phyloP scores from a whole-genome alignment of 2,113 vertebrate species.

The Corvus moneduloides region DNA sequence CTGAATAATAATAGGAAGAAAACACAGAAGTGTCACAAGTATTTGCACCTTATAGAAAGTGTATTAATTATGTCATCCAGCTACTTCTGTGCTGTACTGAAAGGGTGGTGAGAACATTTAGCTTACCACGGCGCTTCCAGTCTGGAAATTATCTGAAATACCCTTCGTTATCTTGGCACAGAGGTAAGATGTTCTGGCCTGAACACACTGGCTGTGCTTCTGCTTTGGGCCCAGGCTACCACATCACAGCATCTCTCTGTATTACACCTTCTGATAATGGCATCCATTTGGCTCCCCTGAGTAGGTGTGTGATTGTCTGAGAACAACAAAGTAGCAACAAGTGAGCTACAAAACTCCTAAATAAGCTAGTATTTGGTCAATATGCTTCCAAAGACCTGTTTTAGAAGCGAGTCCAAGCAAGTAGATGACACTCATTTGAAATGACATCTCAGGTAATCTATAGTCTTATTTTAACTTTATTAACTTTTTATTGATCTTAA shows the following conservation, averaged over 20 bases:
- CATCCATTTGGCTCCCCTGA: background rate
- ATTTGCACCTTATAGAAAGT: background rate
- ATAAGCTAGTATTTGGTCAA: background rate
- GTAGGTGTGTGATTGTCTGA: background rate
- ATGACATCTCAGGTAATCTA: background rate
- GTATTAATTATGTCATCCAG: slow-evolving; percentile 6
- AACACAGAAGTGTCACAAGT: background rate
- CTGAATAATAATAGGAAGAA: slow-evolving; percentile 33
- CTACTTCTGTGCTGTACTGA: background rate
- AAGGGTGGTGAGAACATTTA: background rate
- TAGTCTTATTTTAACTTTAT: background rate
- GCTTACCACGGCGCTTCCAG: background rate
- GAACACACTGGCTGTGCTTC: background rate
- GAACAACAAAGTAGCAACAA: background rate
- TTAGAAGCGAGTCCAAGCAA: background rate
- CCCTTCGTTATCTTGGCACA: background rate
- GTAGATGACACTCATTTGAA: background rate
- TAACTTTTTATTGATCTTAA: background rate
- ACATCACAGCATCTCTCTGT: background rate
- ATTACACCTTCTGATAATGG: background rate
- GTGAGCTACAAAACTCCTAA: background rate
- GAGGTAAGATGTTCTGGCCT: background rate
- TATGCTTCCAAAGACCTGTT: background rate
- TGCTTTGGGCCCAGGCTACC: background rate
- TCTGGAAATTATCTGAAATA: background rate